Conservation (phyloP, 2,888 invertebrate genomes). For the Lasioglossum oenotherae region DNA sequence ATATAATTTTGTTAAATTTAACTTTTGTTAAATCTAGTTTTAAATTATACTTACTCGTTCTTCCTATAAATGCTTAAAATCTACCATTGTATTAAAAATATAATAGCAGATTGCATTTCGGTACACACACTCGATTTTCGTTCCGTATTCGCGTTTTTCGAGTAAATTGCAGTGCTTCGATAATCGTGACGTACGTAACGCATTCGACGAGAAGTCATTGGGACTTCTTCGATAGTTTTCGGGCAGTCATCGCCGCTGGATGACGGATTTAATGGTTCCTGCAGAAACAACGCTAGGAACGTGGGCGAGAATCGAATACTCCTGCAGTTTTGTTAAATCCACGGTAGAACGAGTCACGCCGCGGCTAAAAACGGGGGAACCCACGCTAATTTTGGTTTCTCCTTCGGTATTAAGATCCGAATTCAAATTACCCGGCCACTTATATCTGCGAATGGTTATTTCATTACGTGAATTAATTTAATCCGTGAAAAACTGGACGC, state of each 20-base stretch:
- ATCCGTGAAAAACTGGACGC: not conserved
- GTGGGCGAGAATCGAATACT: not conserved
- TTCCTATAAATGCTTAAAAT: no score
- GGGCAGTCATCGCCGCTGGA: not conserved
- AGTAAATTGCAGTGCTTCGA: constrained; percentile 20
- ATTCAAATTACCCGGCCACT: not conserved
- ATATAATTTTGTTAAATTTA: no score
- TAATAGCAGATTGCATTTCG: no score
- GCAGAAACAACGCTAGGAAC: not conserved
- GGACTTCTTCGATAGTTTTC: no score
- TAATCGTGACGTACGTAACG: not conserved
- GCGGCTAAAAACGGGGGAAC: not conserved
- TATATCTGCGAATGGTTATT: not conserved
- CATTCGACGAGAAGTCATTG: no score
- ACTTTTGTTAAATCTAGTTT: no score
- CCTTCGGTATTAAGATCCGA: not conserved
- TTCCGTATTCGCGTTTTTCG: constrained; percentile 24
- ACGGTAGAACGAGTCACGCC: not conserved
- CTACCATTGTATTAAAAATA: no score
- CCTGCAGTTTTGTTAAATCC: not conserved
- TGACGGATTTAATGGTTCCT: not conserved
- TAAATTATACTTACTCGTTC: no score
- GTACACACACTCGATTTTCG: not conserved
- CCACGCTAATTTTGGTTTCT: not conserved
- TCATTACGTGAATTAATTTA: not conserved